phyloP scores from a whole-genome alignment of 2,113 vertebrate species.

The Herpetotheres cachinnans region DNA sequence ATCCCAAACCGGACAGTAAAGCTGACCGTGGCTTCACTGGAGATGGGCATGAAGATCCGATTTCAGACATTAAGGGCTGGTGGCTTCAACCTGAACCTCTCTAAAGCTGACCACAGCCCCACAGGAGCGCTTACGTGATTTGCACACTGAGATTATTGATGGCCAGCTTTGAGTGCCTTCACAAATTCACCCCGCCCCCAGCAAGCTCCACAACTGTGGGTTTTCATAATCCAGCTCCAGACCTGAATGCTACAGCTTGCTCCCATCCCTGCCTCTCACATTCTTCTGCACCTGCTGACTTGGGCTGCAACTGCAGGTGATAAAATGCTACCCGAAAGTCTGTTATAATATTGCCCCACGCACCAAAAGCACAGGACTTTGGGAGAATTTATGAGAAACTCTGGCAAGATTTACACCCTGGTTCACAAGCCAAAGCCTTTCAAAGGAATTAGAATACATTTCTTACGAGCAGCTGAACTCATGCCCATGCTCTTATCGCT shows the following conservation, averaged over 20 bases:
- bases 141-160: not conserved
- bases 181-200: not conserved
- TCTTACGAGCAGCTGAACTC: not conserved
- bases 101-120: not conserved
- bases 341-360: not conserved
- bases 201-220: rapidly evolving
- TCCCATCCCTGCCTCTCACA: not conserved
- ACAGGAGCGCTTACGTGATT: not conserved
- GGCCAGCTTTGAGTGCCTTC: not conserved
- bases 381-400: not conserved
- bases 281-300: not conserved
- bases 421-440: not conserved
- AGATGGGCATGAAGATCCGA: not conserved
- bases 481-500: not conserved
- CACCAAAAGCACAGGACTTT: not conserved
- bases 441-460: not conserved
- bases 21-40: rapidly evolving
- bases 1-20: not conserved
- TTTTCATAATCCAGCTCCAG: not conserved
- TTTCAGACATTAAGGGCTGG: not conserved
- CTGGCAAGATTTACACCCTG: not conserved
- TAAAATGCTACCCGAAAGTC: not conserved
- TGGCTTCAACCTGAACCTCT: not conserved
- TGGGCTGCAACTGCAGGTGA: not conserved
- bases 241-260: not conserved